Conservation (phyloP, 2,113 vertebrate species). For the Rousettus leschenaultii region DNA sequence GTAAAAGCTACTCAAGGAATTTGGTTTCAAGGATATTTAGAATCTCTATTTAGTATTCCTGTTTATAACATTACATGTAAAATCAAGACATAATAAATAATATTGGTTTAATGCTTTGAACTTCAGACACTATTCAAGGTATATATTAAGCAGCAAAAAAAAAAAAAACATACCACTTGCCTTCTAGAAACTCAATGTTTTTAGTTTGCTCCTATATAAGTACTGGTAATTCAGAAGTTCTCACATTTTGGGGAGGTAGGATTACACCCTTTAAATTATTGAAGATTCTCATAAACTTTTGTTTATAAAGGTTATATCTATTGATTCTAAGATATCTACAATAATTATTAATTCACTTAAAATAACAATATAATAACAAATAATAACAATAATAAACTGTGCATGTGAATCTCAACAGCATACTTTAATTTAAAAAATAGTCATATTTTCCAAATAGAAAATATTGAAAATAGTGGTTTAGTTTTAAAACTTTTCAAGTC, state of each 20-base stretch:
- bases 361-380: background rate
- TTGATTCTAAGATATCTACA: background rate
- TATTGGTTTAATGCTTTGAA: background rate
- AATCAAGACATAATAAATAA: background rate
- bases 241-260: no score
- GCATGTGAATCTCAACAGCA: background rate
- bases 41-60: background rate
- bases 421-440: background rate
- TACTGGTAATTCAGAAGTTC: background rate
- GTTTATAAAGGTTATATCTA: background rate
- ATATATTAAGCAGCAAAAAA: background rate
- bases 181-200: background rate
- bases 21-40: background rate
- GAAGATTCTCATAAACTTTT: background rate
- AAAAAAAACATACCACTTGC: background rate
- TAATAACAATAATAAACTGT: background rate
- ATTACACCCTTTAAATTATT: background rate
- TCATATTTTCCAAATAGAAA: background rate
- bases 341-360: background rate
- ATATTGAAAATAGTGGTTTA: background rate
- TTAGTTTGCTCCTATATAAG: background rate
- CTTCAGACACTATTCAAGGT: background rate
- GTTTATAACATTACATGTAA: background rate
- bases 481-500: background rate
- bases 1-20: background rate